These are phyloP conservation scores for Uloborus diversus DNA, from an alignment of 1,140 invertebrate species.

Conservation along the genomic window DNA sequence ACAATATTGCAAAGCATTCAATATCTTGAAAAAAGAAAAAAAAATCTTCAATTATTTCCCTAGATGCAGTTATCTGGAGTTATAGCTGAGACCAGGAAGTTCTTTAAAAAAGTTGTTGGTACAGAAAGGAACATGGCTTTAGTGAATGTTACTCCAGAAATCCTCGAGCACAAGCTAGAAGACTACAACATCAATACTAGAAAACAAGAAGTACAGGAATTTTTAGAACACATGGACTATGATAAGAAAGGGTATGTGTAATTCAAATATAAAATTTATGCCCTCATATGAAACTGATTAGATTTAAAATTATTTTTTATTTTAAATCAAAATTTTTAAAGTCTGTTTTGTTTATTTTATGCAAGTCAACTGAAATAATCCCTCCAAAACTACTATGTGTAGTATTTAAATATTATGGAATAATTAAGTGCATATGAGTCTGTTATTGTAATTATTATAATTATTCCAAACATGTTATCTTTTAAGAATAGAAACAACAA, in stretches of 20 bases:
- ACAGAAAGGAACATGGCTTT: constrained; percentile 63
- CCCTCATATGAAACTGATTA: neutral
- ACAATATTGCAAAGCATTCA: too few relatives aligned
- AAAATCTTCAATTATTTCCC: too few relatives aligned
- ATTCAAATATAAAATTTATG: neutral
- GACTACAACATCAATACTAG: constrained; percentile 78
- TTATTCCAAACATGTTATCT: too few relatives aligned
- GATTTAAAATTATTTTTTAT: neutral
- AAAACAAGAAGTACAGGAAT: constrained; percentile 80
- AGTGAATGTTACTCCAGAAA: constrained; percentile 70
- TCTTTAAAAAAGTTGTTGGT: constrained; percentile 88
- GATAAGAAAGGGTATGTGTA: constrained; percentile 84
- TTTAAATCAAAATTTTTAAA: too few relatives aligned
- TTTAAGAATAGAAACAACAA: too few relatives aligned
- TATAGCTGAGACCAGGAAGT: constrained; percentile 91
- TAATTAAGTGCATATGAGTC: too few relatives aligned
- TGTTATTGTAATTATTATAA: too few relatives aligned
- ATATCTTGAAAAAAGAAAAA: too few relatives aligned
- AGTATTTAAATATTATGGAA: too few relatives aligned
- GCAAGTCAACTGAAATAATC: too few relatives aligned
- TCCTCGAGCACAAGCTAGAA: constrained; percentile 86
- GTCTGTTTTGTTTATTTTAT: too few relatives aligned
- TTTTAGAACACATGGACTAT: constrained; percentile 89
- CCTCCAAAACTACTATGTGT: too few relatives aligned
- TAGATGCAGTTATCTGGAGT: constrained; percentile 98